A percentile compares a stretch with the other conserved stretches of the same genome.
phyloP scores from a whole-genome alignment of 2,113 vertebrate genomes.

The Gallinago media region DNA sequence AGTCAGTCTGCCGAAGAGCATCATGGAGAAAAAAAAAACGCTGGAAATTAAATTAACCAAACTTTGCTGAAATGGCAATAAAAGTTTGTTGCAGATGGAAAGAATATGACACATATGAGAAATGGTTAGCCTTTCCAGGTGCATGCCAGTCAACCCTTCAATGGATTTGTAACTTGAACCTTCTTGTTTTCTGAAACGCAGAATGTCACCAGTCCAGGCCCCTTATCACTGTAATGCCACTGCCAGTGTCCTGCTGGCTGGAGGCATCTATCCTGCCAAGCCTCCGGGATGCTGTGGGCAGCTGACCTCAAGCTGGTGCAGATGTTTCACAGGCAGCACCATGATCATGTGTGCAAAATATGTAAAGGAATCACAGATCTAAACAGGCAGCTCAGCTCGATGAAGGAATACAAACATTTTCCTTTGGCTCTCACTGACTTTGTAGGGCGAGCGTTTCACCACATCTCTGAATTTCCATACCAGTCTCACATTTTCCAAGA shows the following conservation, averaged over 20 bases:
- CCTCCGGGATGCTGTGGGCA: not conserved
- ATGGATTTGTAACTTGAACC: not conserved
- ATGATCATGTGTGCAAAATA: not conserved
- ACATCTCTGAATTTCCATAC: not conserved
- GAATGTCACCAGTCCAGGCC: not conserved
- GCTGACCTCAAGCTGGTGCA: not conserved
- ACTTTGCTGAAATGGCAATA: slow-evolving; percentile 9
- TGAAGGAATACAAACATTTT: not conserved
- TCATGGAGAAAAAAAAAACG: not conserved
- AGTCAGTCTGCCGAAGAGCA: slow-evolving; percentile 10
- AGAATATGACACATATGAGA: not conserved
- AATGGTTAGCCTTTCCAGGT: not conserved
- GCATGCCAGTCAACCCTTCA: not conserved
- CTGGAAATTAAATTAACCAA: slow-evolving; percentile 8
- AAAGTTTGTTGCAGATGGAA: slow-evolving; percentile 10
- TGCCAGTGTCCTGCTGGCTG: not conserved
- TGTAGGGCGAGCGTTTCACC: not conserved
- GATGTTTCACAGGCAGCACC: not conserved
- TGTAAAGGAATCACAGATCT: not conserved
- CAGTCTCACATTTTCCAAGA: not conserved
- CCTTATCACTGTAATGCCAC: not conserved
- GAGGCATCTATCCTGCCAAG: not conserved
- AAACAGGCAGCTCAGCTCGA: not conserved
- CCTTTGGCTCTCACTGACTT: not conserved
- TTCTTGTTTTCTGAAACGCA: not conserved